A percentile compares a stretch with the other conserved stretches of the same genome.
phyloP scores from a whole-genome alignment of 2,797 vertebrate genomes.

The Macroramphosus scolopax region DNA sequence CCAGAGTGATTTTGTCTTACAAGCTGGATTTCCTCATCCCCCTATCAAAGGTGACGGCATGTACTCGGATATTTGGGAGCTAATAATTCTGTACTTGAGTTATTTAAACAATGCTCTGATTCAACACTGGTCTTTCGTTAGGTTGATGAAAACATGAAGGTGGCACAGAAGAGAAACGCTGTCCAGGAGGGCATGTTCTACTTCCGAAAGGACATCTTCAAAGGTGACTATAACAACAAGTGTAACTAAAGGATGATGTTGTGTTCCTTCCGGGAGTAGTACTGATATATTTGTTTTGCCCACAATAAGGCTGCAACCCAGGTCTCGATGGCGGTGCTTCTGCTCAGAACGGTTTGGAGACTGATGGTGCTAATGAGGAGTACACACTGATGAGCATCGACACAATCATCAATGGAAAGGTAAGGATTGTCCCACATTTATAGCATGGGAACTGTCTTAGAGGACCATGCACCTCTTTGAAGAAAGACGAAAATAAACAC shows the following conservation, averaged over 20 bases:
- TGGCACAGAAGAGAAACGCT: constrained; percentile 92
- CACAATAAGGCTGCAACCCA: constrained; percentile 82
- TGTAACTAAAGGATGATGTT: accelerated
- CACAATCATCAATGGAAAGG: constrained; percentile 98
- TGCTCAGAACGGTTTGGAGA: constrained; percentile 81
- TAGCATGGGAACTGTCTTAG: no score
- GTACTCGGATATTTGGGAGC: background rate
- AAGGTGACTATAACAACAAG: constrained; percentile 76
- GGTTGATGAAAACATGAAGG: constrained; percentile 99
- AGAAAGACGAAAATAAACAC: no score
- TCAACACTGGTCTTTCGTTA: constrained; percentile 51
- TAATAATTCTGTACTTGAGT: background rate
- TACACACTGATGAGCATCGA: constrained; percentile 94
- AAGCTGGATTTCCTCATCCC: constrained; percentile 97
- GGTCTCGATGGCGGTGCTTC: constrained; percentile 82
- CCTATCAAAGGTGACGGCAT: constrained; percentile 86
- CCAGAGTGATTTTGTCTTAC: constrained; percentile 96
- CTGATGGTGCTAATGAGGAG: constrained; percentile 75
- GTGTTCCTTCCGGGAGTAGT: background rate
- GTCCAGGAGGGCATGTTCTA: constrained; percentile 93
- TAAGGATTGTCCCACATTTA: no score
- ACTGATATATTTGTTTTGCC: background rate
- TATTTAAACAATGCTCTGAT: background rate
- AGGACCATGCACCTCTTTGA: no score
- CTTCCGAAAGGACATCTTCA: constrained; percentile 95